Base-by-base conservation (phyloP, 2,888 invertebrate species). In the Rotaria socialis region DNA sequence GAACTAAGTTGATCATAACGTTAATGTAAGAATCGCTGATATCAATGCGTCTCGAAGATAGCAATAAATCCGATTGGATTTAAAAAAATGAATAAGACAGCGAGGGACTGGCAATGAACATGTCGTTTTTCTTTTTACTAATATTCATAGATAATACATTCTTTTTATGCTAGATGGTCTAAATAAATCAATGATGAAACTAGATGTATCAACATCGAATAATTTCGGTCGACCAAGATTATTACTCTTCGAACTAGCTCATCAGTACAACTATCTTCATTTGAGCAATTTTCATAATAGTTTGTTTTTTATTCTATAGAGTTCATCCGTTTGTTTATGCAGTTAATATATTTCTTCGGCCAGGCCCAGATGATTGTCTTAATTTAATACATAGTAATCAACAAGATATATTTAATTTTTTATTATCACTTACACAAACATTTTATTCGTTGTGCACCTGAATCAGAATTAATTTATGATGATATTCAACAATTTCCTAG, bases 301-400 rank as follows among this genome's bases (percentile, higher is more conserved):
- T 2, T 58, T 24, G 22, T 58, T 58, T 47, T 47, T 47, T 47
- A n/a, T 8, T 8, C n/a, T 27, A 60, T 8, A 75, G 75, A 75
- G 22, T 75, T 43, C 75, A 75, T 43, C 75, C 75, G 22, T 75
- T 75, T 75, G 75, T 43, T 10, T 75, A 75, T 75, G 75, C 75
- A 22, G 75, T 75, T 41, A 75, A 43, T 75, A 75, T 43, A 22
- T 75, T 75, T 75, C 43, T 75, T 41, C 35, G 43, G 24, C 75
- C 75, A 75, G 75, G 43, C 22, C 43, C 43, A 41, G 75, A 75
- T 5, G 75, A 75, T 22, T 75, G 75, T 75, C 41, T 43, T 22
- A 10, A 0, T 5, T 41, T 43, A 16, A 75, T 75, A 10, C 75
- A 22, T 24, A 43, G 2, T 43, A 43, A 43, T 43, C 43, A 41